Conservation (phyloP, 2,888 invertebrate species). For the Lissocephala sabroskyi region DNA sequence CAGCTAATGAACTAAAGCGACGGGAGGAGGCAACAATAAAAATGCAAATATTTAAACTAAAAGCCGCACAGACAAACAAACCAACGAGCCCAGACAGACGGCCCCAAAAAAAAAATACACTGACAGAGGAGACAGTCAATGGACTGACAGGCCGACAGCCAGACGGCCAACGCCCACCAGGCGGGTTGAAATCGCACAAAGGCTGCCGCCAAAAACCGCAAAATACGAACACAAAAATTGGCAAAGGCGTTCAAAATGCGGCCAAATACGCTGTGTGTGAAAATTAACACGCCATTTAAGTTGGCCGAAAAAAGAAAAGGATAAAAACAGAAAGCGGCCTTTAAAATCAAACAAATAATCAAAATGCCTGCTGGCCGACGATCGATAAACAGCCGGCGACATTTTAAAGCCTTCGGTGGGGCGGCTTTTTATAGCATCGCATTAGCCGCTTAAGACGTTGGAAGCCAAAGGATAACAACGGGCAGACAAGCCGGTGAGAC, state of each 20-base stretch:
- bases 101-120: constrained; percentile 36
- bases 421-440: constrained; percentile 60
- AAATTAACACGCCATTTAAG: constrained; percentile 62
- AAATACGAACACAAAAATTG: background rate
- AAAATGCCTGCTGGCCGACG: constrained; percentile 26
- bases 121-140: background rate
- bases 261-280: constrained; percentile 37
- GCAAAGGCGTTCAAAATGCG: background rate
- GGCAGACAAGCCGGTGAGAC: constrained; percentile 15
- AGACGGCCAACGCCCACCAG: no score
- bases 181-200: background rate
- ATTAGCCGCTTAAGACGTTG: constrained; percentile 65
- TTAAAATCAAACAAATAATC: constrained; percentile 50
- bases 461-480: constrained; percentile 66
- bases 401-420: constrained; percentile 65
- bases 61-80: background rate
- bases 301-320: constrained; percentile 30
- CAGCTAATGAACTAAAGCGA: constrained; percentile 8
- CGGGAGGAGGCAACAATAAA: constrained; percentile 39
- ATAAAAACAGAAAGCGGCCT: constrained; percentile 34
- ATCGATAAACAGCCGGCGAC: constrained; percentile 54
- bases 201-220: background rate
- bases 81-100: constrained; percentile 27
- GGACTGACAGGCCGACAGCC: no score
- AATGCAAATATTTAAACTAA: constrained; percentile 45